Base-by-base conservation (phyloP, 2,888 invertebrate genomes). In the Amblyjoppa fuscipennis region DNA sequence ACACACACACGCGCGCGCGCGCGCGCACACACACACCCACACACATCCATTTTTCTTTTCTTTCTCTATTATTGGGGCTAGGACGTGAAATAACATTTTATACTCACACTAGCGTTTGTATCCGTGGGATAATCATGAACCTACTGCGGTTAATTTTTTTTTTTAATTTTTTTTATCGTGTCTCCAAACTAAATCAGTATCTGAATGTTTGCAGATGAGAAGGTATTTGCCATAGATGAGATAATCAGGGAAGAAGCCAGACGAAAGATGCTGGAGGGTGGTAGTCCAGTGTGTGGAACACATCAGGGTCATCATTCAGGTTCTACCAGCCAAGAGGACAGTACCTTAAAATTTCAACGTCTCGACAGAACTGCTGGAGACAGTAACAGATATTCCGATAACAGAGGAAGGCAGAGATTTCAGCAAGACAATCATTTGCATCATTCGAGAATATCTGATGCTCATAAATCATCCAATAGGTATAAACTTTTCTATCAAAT, bases 151-250 rank as follows among this genome's bases (percentile, higher is more conserved):
- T 9, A 16, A 53, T 16, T 0, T 45, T 1, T 9, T 9, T n/a
- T 38, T 51, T 3, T n/a, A n/a, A n/a, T n/a, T 38, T 51, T 3
- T n/a, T 51, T 51, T 3, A 45, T 45, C 13, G 3, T 45, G 11
- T 13, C 13, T 45, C 0, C 2, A 45, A 45, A 13, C 13, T 45
- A 45, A 41, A 45, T 45, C 13, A 0, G 13, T 13, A 13, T 45
- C 4, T 0, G 3, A 45, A 45, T n/a, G 53, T 56, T 85, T 80
- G 41, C 78, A 88, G 92, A 93, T 49, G 93, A 92, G 82, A 94
- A 93, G 82, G 88, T 94, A 85, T 87, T 92, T n/a, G 94, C 94
- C 5, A 94, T 94, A 20, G 94, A 94, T 86, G 94, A 94, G 89
- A 94, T 94, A 83, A 93, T 94, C 13, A 88, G 93, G 9, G 94